Percentiles rank a stretch among this genome's conserved stretches.
phyloP scores from a whole-genome alignment of 37 sponge, comb jelly and placozoan species.

The Ianthella basta region DNA sequence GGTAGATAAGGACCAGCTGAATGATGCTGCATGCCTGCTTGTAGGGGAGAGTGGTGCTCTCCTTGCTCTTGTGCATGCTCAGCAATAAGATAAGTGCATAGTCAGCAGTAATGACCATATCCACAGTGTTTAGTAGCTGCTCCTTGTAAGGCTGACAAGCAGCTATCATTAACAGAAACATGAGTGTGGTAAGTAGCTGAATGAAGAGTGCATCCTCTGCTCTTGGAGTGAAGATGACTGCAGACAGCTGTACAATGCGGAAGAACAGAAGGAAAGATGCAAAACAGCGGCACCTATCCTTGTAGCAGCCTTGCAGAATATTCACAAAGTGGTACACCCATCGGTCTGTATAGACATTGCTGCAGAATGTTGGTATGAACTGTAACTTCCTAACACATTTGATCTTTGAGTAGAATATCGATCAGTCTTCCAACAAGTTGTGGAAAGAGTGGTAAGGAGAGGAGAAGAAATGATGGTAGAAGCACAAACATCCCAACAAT shows the following conservation, averaged over 20 bases:
- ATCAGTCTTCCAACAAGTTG: background rate
- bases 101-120: background rate
- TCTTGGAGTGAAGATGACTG: background rate
- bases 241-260: background rate
- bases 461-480: conserved; percentile 6
- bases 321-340: conserved; percentile 11
- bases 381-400: no score
- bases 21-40: background rate
- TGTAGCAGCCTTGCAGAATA: background rate
- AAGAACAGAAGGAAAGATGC: background rate
- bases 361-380: background rate
- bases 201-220: background rate
- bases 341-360: background rate
- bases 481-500: background rate
- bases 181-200: background rate
- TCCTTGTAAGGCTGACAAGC: background rate
- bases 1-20: conserved; percentile 3
- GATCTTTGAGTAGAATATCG: no score
- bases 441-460: background rate
- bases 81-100: background rate
- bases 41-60: no score
- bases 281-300: conserved; percentile 1
- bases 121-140: background rate
- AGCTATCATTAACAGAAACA: background rate
- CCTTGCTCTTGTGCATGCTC: background rate